Evolutionary conservation across 2,113 vertebrate species (phyloP).

Genomic region (Podocnemis expansa): DNA sequence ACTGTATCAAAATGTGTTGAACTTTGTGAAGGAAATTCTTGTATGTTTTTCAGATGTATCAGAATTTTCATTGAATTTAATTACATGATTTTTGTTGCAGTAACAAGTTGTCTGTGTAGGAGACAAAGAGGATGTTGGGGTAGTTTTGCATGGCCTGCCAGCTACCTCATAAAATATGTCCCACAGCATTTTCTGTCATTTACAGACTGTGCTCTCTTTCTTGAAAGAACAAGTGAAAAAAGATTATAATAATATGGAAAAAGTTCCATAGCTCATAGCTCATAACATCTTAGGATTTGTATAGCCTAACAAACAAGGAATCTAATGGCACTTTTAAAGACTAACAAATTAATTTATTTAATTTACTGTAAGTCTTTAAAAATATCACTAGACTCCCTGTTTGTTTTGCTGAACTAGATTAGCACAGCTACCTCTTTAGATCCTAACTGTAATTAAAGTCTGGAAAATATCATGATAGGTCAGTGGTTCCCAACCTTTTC

Average conservation of each 20-base stretch:
- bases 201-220: not conserved
- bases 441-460: not conserved
- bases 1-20: not conserved
- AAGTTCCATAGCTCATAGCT: not conserved
- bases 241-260: not conserved
- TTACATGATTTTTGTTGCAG: not conserved
- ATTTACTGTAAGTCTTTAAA: too few species aligned
- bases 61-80: not conserved
- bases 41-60: not conserved
- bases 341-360: too few species aligned
- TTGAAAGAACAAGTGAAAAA: not conserved
- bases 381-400: too few species aligned
- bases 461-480: not conserved
- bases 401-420: too few species aligned
- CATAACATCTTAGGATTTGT: not conserved
- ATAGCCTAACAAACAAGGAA: too few species aligned
- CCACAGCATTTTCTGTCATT: not conserved
- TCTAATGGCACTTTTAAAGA: too few species aligned
- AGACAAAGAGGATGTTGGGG: not conserved
- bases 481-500: too few species aligned
- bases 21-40: not conserved
- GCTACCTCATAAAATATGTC: not conserved
- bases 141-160: not conserved
- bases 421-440: too few species aligned
- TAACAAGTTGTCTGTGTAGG: not conserved